Evolutionary conservation across 2,113 vertebrate genomes (phyloP), one percentile per base, ranked within the genome.

Genomic region (Trichechus manatus): DNA sequence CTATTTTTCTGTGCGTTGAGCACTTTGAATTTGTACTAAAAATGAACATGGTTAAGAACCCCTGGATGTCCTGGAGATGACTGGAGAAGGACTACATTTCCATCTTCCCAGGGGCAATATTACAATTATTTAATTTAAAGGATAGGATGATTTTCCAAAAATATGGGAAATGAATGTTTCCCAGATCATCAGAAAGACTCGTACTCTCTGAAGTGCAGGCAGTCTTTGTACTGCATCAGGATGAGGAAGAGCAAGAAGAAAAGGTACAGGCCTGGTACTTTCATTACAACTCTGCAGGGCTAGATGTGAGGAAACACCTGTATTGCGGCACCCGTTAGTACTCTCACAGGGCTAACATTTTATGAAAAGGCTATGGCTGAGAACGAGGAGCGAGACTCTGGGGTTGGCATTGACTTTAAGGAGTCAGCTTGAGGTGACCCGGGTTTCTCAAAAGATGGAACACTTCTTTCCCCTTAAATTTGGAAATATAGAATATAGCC

Each of bases 111-210:
- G 39, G 4, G 33, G 53, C 50, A 87, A 96, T 20, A 79, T 19
- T 39, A 75, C 25, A 87, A 89, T 96, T 33, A 93, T 59, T 91
- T 96, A 22, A 70, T 20, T 95, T 31, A 89, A 68, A 79, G 91
- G 64, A 93, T 56, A 14, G 75, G 79, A 86, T 61, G 64, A 79
- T 31, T 50, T 25, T 64, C 59, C 44, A 50, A n/a, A 1, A 50
- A 47, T 56, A 56, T 56, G 53, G 53, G 9, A 56, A 56, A 56
- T 1, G 53, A 56, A 15, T 0, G 1, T 85, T 93, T 87, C 84
- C 42, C 47, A 85, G 29, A 70, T 92, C 81, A 87, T 74, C 47
- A 78, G 42, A 94, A 88, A 93, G 36, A 56, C 39, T 91, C 84
- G 86, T 47, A 90, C 31, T 87, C 80, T 92, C 42, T 85, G 72